phyloP scores from a whole-genome alignment of 2,888 invertebrate genomes.

The Crepidodera aurea region DNA sequence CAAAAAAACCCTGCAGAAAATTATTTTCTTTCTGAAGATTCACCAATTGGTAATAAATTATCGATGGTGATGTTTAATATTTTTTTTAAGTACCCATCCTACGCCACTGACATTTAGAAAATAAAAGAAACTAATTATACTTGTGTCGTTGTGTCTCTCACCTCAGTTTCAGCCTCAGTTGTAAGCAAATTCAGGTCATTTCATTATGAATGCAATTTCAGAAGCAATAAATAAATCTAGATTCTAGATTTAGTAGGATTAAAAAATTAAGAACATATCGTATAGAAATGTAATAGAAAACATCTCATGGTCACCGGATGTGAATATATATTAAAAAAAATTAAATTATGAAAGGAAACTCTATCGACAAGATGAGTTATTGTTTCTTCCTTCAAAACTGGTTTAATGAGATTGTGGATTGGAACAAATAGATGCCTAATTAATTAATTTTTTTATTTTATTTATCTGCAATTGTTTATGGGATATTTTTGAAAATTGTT shows the following conservation, averaged over 20 bases:
- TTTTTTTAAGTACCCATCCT: background rate
- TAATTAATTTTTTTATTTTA: too few species aligned
- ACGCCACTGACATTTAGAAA: constrained; percentile 20
- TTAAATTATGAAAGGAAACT: background rate
- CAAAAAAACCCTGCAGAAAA: too few species aligned
- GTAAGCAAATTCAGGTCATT: constrained; percentile 39
- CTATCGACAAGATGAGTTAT: background rate
- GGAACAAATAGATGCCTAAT: too few species aligned
- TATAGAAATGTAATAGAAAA: constrained; percentile 3
- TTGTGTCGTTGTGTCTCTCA: constrained; percentile 22
- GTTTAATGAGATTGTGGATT: background rate
- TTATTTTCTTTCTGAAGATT: too few species aligned
- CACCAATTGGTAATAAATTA: too few species aligned
- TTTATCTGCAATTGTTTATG: too few species aligned
- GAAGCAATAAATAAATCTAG: constrained; percentile 29
- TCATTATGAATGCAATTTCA: constrained; percentile 34
- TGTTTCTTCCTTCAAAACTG: background rate
- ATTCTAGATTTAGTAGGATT: constrained; percentile 31
- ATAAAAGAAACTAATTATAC: constrained; percentile 19
- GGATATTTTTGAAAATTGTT: too few species aligned
- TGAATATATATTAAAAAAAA: constrained; percentile 5
- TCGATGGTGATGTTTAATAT: too few species aligned
- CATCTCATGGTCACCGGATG: constrained; percentile 34
- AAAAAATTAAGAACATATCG: constrained; percentile 15
- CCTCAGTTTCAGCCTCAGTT: constrained; percentile 26